phyloP scores from a whole-genome alignment of 2,797 vertebrate genomes.

The Sebastes melanostomus region DNA sequence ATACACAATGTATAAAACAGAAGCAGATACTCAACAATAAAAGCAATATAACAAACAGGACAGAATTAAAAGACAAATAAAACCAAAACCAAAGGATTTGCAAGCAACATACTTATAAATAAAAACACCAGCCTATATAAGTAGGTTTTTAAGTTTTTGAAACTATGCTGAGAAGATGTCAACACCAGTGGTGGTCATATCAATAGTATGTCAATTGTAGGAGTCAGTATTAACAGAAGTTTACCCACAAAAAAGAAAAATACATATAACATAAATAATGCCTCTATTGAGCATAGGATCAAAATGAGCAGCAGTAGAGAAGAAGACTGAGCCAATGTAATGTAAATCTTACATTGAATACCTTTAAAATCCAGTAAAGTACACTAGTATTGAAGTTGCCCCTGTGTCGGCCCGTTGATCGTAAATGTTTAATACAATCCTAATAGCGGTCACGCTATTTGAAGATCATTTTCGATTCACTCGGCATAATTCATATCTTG shows the following conservation, averaged over 20 bases:
- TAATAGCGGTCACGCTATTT: not conserved
- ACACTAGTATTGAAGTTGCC: not conserved
- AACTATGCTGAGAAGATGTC: not conserved
- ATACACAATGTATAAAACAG: too few species aligned
- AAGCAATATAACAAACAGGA: not conserved
- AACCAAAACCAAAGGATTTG: too few species aligned
- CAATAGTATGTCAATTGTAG: not conserved
- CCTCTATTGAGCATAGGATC: not conserved
- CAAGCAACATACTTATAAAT: too few species aligned
- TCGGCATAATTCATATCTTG: slow-evolving; percentile 63
- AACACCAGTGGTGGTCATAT: not conserved
- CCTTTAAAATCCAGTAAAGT: slow-evolving; percentile 16
- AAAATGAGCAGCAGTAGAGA: not conserved
- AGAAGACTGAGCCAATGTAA: not conserved
- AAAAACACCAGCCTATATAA: too few species aligned
- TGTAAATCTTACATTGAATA: slow-evolving; percentile 45
- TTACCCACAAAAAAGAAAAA: not conserved
- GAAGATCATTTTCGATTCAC: not conserved
- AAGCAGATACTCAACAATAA: too few species aligned
- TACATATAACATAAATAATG: not conserved
- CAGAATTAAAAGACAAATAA: not conserved
- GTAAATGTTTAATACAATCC: not conserved
- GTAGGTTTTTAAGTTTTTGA: not conserved
- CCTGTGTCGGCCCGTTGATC: not conserved
- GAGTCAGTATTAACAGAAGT: not conserved